Evolutionary conservation across 1,140 invertebrate species (phyloP).

Genomic region (Drosophila tristis): DNA sequence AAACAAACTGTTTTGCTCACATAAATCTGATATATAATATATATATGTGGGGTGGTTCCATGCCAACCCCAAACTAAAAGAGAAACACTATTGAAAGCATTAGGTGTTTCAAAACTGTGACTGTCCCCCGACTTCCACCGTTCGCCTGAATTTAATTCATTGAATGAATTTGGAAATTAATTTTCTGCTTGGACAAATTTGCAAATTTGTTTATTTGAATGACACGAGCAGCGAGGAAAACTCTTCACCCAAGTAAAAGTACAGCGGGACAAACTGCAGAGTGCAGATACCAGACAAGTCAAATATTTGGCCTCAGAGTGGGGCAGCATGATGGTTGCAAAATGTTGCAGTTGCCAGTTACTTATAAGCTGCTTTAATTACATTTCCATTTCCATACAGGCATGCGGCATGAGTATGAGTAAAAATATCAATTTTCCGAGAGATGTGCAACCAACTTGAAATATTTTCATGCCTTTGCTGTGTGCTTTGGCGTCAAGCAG

Average conservation of each 20-base stretch:
- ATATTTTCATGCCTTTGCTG: slow-evolving; percentile 22
- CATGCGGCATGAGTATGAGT: not conserved
- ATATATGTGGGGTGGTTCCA: no score
- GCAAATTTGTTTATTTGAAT: slow-evolving; percentile 54
- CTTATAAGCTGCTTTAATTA: slow-evolving; percentile 64
- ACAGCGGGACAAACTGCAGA: slow-evolving; percentile 17
- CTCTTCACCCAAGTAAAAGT: not conserved
- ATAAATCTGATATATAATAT: no score
- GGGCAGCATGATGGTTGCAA: not conserved
- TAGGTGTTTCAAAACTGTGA: not conserved
- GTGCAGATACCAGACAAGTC: slow-evolving; percentile 3
- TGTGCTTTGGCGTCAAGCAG: not conserved
- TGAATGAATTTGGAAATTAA: slow-evolving; percentile 56
- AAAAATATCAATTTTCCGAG: slow-evolving; percentile 37
- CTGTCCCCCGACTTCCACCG: not conserved
- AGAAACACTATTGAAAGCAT: not conserved
- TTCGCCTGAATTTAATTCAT: not conserved
- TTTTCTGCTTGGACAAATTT: slow-evolving; percentile 49
- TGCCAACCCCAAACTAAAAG: not conserved
- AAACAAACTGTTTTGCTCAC: no score
- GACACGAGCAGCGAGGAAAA: slow-evolving; percentile 18
- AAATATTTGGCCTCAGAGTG: not conserved
- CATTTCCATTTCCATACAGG: slow-evolving; percentile 45
- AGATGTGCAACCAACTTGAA: slow-evolving; percentile 36
- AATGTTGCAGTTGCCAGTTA: slow-evolving; percentile 9